Evolutionary conservation across 1,140 invertebrate genomes (phyloP).

Genomic region (Pachypeltis micranthus): DNA sequence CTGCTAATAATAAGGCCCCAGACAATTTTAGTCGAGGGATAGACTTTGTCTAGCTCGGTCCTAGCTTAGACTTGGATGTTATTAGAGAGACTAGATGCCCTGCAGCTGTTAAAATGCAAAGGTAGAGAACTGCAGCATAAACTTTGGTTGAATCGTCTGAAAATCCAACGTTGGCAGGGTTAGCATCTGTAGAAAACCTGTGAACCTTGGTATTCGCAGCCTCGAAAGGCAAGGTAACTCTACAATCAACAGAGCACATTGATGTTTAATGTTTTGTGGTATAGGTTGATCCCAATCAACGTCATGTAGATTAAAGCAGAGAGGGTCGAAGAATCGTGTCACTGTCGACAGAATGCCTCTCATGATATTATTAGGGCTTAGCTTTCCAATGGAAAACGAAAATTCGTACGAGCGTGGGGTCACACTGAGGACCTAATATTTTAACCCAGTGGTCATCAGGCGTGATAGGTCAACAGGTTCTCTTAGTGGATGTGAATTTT

Average conservation of each 20-base stretch:
- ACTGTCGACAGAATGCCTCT: conserved; percentile 24
- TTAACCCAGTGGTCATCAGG: not conserved
- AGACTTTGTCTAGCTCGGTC: conserved; percentile 32
- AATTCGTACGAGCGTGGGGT: not conserved
- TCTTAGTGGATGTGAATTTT: not conserved
- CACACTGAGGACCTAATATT: not conserved
- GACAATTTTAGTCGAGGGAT: conserved; percentile 33
- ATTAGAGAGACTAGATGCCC: too few relatives aligned
- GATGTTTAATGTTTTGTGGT: not conserved
- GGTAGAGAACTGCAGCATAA: too few relatives aligned
- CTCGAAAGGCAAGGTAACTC: not conserved
- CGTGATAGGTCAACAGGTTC: too few relatives aligned
- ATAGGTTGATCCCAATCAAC: conserved; percentile 30
- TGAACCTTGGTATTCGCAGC: too few relatives aligned
- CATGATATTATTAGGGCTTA: conserved; percentile 14
- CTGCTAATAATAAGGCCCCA: conserved; percentile 29
- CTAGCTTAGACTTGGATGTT: conserved; percentile 33
- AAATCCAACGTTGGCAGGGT: conserved; percentile 28
- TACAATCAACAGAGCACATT: not conserved
- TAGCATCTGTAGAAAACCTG: too few relatives aligned
- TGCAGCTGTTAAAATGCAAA: too few relatives aligned
- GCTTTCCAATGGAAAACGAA: not conserved
- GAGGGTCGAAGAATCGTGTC: conserved; percentile 31
- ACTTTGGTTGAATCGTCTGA: conserved; percentile 29
- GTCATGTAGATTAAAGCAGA: conserved; percentile 29